These are phyloP conservation scores for Nymphalis io DNA, from an alignment of 1,140 invertebrate species.

Conservation along the genomic window DNA sequence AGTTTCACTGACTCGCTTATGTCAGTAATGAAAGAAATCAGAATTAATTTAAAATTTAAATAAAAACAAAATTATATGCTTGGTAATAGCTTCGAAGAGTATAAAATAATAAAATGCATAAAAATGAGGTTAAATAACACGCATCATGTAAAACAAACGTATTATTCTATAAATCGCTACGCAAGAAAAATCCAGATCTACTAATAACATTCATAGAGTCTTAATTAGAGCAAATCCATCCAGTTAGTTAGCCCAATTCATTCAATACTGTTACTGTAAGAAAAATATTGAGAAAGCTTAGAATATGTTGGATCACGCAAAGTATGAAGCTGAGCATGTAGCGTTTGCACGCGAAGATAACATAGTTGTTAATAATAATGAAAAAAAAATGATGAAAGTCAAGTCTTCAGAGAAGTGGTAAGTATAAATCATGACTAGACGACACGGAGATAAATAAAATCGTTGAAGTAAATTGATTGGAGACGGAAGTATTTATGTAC, in stretches of 20 bases:
- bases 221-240: slow-evolving; percentile 33
- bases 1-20: too few relatives aligned
- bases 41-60: too few relatives aligned
- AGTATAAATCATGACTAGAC: slow-evolving; percentile 25
- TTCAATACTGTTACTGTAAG: slow-evolving; percentile 15
- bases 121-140: background rate
- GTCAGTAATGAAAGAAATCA: too few relatives aligned
- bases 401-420: slow-evolving; percentile 26
- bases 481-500: slow-evolving; percentile 1
- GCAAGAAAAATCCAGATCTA: slow-evolving; percentile 8
- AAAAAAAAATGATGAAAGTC: slow-evolving; percentile 44
- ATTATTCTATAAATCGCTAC: background rate
- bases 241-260: slow-evolving; percentile 36
- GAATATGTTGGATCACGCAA: slow-evolving; percentile 27
- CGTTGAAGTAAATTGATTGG: background rate
- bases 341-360: slow-evolving; percentile 37
- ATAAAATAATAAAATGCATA: too few relatives aligned
- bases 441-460: background rate
- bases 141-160: background rate
- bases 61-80: too few relatives aligned
- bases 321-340: slow-evolving; percentile 33
- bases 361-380: slow-evolving; percentile 21
- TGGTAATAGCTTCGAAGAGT: too few relatives aligned
- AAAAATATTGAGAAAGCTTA: slow-evolving; percentile 39
- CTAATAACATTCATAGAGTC: slow-evolving; percentile 16